phyloP scores from a whole-genome alignment of 1,140 invertebrate species.

The Gerris buenoi region DNA sequence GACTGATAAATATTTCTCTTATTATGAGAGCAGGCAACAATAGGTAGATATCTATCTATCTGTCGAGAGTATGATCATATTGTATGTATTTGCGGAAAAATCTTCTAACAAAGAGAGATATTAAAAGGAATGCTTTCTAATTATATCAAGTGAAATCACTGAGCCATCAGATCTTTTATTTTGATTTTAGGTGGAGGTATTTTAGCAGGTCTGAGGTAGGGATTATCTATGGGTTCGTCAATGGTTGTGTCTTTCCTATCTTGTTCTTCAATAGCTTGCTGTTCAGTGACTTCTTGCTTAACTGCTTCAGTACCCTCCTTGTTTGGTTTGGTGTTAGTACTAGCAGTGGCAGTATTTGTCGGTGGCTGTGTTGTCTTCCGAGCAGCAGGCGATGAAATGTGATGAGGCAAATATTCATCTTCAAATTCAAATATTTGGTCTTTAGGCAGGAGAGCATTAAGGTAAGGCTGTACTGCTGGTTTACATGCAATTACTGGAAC shows the following conservation, averaged over 20 bases:
- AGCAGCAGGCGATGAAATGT: slow-evolving; percentile 41
- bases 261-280: slow-evolving; percentile 32
- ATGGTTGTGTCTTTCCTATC: slow-evolving; percentile 26
- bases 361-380: slow-evolving; percentile 35
- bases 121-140: too few species aligned
- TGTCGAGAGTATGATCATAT: too few species aligned
- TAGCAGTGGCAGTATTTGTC: slow-evolving; percentile 25
- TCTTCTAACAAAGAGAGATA: too few species aligned
- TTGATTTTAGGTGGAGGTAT: slow-evolving; percentile 20
- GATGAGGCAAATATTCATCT: slow-evolving; percentile 47
- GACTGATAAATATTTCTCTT: too few species aligned
- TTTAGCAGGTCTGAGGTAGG: slow-evolving; percentile 67
- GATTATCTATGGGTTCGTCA: slow-evolving; percentile 61
- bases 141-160: too few species aligned
- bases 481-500: slow-evolving; percentile 72
- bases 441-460: slow-evolving; percentile 71
- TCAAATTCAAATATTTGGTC: slow-evolving; percentile 92
- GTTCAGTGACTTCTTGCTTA: slow-evolving; percentile 34
- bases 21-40: too few species aligned
- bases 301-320: slow-evolving; percentile 30
- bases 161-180: slow-evolving; percentile 17
- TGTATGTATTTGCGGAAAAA: too few species aligned
- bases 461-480: slow-evolving; percentile 62
- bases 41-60: too few species aligned
- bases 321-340: slow-evolving; percentile 25